Evolutionary conservation across 1,140 invertebrate species (phyloP), one percentile per base, ranked within the genome.

Genomic region (Tetragonula clypearis): DNA sequence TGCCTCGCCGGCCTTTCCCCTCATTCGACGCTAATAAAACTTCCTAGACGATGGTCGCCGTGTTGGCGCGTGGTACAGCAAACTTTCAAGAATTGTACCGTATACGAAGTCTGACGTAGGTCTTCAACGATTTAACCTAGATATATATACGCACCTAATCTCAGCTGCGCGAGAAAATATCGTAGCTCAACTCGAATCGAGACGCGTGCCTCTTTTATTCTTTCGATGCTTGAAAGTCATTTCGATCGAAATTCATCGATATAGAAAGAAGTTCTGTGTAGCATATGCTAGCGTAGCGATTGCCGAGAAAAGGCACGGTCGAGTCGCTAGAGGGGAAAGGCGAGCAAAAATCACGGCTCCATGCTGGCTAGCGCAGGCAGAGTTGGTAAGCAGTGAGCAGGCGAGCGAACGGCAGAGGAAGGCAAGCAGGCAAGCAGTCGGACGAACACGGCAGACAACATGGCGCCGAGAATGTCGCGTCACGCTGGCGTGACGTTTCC

Each of bases 271-370:
- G 86, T 88, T 88, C 62, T n/a, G 23, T 49, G 6, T 23, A 41
- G 60, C 68, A 72, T 79, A 77, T 73, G 76, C 55, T 66, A 53
- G 14, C 19, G 41, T 53, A 83, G 78, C 0, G 73, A 81, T 69
- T 5, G 71, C 49, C 81, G 78, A 75, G 84, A 69, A 77, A 84
- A 90, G 79, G 73, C 71, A 84, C 35, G 76, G 74, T 81, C 74
- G 78, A 82, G 79, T 72, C 19, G 87, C 85, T 73, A 41, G 75
- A 65, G n/a, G 87, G 88, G 86, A 92, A 91, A 90, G 88, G 86
- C 88, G 86, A 88, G 89, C 87, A 94, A 94, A 94, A 95, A 94
- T 93, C 91, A 84, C 87, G 93, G 93, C 92, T 93, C 93, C 93
- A 91, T 89, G 93, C 93, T 94, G 93, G 93, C 93, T 94, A 92